Evolutionary conservation across 1,140 invertebrate species (phyloP).

Genomic region (Diabrotica undecimpunctata): DNA sequence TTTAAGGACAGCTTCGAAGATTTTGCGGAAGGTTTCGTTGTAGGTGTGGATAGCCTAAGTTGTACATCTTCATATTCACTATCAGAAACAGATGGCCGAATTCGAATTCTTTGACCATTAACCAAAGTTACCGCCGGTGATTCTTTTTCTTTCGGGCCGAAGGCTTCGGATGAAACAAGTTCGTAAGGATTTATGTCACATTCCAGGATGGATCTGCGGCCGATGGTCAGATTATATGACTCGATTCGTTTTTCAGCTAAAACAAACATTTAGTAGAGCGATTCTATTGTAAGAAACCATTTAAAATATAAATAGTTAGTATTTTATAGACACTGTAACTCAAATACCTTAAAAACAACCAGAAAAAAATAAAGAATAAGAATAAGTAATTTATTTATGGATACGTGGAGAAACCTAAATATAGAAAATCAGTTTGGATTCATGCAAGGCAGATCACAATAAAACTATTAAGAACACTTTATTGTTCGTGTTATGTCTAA

Average conservation of each 20-base stretch:
- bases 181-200: constrained; percentile 84
- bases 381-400: no score
- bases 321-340: neutral
- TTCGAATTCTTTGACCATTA: constrained; percentile 41
- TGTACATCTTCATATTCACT: constrained; percentile 44
- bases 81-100: constrained; percentile 32
- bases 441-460: no score
- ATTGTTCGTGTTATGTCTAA: no score
- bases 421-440: no score
- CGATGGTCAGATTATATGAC: constrained; percentile 32
- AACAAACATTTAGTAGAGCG: neutral
- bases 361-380: no score
- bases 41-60: constrained; percentile 15
- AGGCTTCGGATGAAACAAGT: constrained; percentile 56
- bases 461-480: no score
- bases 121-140: constrained; percentile 38
- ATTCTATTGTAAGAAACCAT: neutral
- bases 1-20: neutral
- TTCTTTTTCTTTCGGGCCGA: constrained; percentile 21
- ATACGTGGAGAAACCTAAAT: no score
- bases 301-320: neutral
- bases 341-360: no score
- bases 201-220: constrained; percentile 69
- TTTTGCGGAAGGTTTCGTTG: constrained; percentile 12
- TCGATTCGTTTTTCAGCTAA: constrained; percentile 21